Evolutionary conservation across 2,888 invertebrate genomes (phyloP).

Genomic region (Diarsia brunnea): DNA sequence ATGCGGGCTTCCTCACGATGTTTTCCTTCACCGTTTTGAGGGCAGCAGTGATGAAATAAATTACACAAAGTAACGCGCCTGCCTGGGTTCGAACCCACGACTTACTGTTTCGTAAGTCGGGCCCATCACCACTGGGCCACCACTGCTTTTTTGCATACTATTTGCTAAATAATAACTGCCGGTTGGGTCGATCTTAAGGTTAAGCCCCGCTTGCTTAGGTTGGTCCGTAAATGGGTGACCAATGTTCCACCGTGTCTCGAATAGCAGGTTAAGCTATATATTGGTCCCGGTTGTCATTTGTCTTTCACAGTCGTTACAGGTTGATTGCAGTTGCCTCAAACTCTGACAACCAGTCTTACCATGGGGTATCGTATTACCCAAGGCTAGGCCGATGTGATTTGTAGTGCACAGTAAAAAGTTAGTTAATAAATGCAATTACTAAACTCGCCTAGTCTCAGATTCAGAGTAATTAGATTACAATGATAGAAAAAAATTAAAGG

Average conservation of each 20-base stretch:
- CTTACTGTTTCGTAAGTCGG: too few species aligned
- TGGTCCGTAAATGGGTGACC: background rate
- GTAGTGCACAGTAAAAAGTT: background rate
- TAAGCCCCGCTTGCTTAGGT: background rate
- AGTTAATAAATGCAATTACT: background rate
- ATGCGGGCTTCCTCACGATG: too few species aligned
- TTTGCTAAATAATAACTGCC: background rate
- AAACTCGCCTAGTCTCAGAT: background rate
- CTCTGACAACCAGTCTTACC: background rate
- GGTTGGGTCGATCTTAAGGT: background rate
- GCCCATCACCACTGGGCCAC: too few species aligned
- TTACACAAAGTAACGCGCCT: too few species aligned
- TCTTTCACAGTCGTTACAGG: background rate
- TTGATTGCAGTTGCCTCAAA: background rate
- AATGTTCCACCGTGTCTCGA: background rate
- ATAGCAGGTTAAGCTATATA: background rate
- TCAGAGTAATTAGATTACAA: constrained; percentile 1
- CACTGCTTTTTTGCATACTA: background rate
- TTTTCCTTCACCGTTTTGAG: too few species aligned
- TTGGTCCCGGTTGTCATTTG: background rate
- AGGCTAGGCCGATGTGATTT: background rate
- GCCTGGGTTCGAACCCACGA: too few species aligned
- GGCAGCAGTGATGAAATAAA: too few species aligned
- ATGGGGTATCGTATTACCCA: background rate
- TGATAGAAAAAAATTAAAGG: background rate